These are phyloP conservation scores for Pseudococcus longispinus DNA, from an alignment of 2,888 invertebrate species.

Conservation along the genomic window DNA sequence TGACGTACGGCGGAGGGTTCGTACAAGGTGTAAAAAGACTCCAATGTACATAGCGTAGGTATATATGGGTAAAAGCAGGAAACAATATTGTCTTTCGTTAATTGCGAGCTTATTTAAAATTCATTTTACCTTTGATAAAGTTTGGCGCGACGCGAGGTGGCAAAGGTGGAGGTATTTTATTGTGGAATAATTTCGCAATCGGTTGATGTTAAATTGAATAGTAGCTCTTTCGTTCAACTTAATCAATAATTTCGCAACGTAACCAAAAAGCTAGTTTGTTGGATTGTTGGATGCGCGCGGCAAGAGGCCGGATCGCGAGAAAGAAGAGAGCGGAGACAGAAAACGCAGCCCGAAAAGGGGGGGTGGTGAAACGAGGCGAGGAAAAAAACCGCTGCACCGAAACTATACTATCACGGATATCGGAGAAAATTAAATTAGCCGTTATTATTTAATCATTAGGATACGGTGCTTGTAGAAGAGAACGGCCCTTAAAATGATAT, in stretches of 20 bases:
- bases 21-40: not conserved
- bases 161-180: not conserved
- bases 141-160: conserved; percentile 9
- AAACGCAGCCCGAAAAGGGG: not conserved
- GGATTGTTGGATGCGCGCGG: not conserved
- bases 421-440: conserved; percentile 45
- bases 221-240: conserved; percentile 30
- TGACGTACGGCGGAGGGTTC: not conserved
- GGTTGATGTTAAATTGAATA: conserved; percentile 31
- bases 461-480: conserved; percentile 21
- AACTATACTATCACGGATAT: conserved; percentile 26
- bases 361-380: not conserved
- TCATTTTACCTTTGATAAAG: conserved; percentile 13
- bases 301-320: not conserved
- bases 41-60: not conserved
- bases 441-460: conserved; percentile 33
- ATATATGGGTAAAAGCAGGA: not conserved
- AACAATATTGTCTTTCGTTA: conserved; percentile 3
- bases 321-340: not conserved
- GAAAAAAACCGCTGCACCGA: conserved; percentile 20
- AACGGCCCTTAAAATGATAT: conserved; percentile 35
- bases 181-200: conserved; percentile 28
- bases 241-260: conserved; percentile 34
- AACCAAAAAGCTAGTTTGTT: conserved; percentile 24
- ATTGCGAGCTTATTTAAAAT: conserved; percentile 38